Evolutionary conservation across 1,140 invertebrate species (phyloP).

Genomic region (Microvelia longipes): DNA sequence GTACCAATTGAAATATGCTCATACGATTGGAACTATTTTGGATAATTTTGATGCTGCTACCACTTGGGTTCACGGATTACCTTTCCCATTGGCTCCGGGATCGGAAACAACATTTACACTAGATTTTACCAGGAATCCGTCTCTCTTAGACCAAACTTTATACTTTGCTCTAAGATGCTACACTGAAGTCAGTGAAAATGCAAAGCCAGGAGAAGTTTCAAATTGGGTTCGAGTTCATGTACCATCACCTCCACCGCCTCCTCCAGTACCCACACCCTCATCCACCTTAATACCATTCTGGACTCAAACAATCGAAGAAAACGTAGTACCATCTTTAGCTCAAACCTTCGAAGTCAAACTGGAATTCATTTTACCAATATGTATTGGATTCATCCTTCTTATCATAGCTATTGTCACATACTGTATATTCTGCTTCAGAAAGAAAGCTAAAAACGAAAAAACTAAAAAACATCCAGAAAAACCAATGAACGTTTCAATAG

Average conservation of each 20-base stretch:
- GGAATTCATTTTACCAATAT: slow-evolving; percentile 30
- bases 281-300: slow-evolving; percentile 27
- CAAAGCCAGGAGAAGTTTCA: slow-evolving; percentile 34
- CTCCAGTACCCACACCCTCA: slow-evolving; percentile 29
- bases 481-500: slow-evolving; percentile 23
- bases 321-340: slow-evolving; percentile 24
- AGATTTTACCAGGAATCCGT: slow-evolving; percentile 31
- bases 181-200: slow-evolving; percentile 23
- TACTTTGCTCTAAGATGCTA: slow-evolving; percentile 39
- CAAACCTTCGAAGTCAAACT: slow-evolving; percentile 22
- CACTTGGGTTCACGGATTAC: slow-evolving; percentile 28
- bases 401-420: slow-evolving; percentile 29
- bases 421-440: slow-evolving; percentile 33
- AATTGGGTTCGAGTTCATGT: slow-evolving; percentile 38
- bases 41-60: slow-evolving; percentile 31
- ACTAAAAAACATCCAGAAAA: slow-evolving; percentile 21
- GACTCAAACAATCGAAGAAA: slow-evolving; percentile 20
- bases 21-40: slow-evolving; percentile 30
- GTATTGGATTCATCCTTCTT: slow-evolving; percentile 31
- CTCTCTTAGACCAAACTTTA: slow-evolving; percentile 31
- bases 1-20: slow-evolving; percentile 35
- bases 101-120: slow-evolving; percentile 32
- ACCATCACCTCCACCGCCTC: slow-evolving; percentile 32
- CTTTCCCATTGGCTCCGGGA: slow-evolving; percentile 30
- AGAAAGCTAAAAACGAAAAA: slow-evolving; percentile 23